These are phyloP conservation scores for Notolepis coatsorum DNA, from an alignment of 2,797 vertebrate genomes.

Conservation along the genomic window DNA sequence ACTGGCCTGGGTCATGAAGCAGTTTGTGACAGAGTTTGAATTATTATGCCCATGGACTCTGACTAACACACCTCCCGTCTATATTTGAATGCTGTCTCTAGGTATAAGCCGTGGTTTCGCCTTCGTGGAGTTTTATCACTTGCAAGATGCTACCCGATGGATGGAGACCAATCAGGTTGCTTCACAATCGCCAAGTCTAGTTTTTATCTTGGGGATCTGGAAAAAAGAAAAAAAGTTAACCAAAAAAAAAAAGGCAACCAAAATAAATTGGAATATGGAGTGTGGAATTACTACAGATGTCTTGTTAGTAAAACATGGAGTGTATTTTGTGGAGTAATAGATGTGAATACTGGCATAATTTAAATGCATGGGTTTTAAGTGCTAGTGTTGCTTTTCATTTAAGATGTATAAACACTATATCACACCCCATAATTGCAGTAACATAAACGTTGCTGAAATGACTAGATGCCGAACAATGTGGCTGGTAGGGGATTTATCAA, in stretches of 20 bases:
- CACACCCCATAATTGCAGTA: slow-evolving; percentile 6
- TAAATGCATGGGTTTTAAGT: slow-evolving; percentile 39
- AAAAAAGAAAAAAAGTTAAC: slow-evolving; percentile 74
- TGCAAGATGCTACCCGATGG: slow-evolving; percentile 99
- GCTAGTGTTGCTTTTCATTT: slow-evolving; percentile 4
- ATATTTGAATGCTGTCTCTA: slow-evolving; percentile 99
- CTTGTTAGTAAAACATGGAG: slow-evolving; percentile 17
- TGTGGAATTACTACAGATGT: slow-evolving; percentile 36
- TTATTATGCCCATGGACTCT: slow-evolving; percentile 96
- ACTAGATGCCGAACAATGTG: neutral
- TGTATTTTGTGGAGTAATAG: slow-evolving; percentile 41
- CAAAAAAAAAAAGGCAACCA: slow-evolving; percentile 78
- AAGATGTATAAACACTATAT: neutral
- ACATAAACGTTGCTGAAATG: slow-evolving; percentile 27
- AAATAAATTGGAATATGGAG: slow-evolving; percentile 62
- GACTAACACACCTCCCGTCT: slow-evolving; percentile 99
- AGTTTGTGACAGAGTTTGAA: slow-evolving; percentile 98
- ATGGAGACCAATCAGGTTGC: slow-evolving; percentile 99
- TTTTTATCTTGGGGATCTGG: slow-evolving; percentile 89
- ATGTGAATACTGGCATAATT: slow-evolving; percentile 11
- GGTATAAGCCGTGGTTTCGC: slow-evolving; percentile 99
- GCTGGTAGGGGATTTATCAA: slow-evolving; percentile 23
- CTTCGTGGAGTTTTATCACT: slow-evolving; percentile 99
- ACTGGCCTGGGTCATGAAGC: slow-evolving; percentile 97
- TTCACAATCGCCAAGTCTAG: slow-evolving; percentile 99